Conservation (phyloP, 2,797 vertebrate genomes). For the Rhinoraja longicauda region DNA sequence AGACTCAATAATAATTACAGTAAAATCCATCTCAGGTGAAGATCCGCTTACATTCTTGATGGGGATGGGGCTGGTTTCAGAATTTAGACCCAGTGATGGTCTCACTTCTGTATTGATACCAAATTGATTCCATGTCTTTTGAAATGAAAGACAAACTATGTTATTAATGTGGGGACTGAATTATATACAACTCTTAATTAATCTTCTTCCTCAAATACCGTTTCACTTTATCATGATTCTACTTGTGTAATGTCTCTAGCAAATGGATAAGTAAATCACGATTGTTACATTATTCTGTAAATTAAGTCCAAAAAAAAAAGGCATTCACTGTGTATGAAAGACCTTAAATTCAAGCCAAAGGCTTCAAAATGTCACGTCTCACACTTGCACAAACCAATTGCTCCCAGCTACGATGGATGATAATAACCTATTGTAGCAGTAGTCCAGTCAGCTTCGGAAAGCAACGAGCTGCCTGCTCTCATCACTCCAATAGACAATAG, state of each 20-base stretch:
- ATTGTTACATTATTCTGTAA: no score
- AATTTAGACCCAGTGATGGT: no score
- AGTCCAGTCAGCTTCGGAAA: no score
- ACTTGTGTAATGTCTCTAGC: neutral
- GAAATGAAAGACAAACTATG: no score
- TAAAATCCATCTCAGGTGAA: no score
- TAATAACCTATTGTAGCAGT: neutral
- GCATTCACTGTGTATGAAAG: no score
- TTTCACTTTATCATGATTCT: neutral
- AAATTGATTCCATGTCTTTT: neutral
- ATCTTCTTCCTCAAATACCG: neutral
- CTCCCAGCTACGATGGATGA: neutral
- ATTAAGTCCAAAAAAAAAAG: no score
- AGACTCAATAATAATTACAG: neutral
- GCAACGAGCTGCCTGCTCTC: no score
- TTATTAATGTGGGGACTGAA: neutral
- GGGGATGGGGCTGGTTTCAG: no score
- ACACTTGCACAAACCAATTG: neutral
- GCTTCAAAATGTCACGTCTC: neutral
- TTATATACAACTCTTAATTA: neutral
- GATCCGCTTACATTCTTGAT: no score
- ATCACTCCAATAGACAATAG: no score
- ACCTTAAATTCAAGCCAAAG: neutral
- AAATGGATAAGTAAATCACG: neutral
- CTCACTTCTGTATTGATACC: neutral